Evolutionary conservation across 1,140 invertebrate species (phyloP).

Genomic region (Apis cerana): DNA sequence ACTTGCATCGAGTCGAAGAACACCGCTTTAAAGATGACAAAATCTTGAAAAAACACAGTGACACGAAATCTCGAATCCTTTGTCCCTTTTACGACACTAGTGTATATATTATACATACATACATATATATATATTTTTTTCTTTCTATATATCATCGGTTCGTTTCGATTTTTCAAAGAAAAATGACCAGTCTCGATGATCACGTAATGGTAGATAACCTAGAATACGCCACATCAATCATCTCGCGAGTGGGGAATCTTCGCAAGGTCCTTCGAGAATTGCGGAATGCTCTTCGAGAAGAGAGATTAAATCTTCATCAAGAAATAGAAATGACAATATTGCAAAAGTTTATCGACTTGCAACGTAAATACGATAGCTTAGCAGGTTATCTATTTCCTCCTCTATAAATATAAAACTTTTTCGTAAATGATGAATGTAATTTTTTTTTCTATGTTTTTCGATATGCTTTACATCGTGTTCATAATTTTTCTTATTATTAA

Average conservation of each 20-base stretch:
- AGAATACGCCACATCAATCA: slow-evolving; percentile 4
- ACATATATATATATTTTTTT: too few relatives aligned
- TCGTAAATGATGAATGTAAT: too few relatives aligned
- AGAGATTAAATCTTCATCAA: slow-evolving; percentile 46
- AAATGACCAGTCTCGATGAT: slow-evolving; percentile 35
- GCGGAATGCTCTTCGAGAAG: slow-evolving; percentile 24
- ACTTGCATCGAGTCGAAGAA: not conserved
- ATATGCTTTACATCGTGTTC: too few relatives aligned
- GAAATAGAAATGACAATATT: slow-evolving; percentile 46
- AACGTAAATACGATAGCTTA: slow-evolving; percentile 19
- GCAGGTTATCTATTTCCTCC: not conserved
- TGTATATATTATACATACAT: not conserved
- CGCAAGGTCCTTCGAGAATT: slow-evolving; percentile 24
- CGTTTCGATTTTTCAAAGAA: not conserved
- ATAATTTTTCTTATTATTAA: too few relatives aligned
- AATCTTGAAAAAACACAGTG: slow-evolving; percentile 6
- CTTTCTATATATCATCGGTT: not conserved
- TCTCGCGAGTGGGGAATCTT: slow-evolving; percentile 28
- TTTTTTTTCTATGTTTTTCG: too few relatives aligned
- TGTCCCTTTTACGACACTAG: not conserved
- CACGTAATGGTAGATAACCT: slow-evolving; percentile 31
- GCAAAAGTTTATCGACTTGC: slow-evolving; percentile 31
- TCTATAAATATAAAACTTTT: not conserved
- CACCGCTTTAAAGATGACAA: not conserved
- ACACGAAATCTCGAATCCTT: not conserved